phyloP scores from a whole-genome alignment of 2,888 invertebrate species.

The Hemicrepidius hirtus region DNA sequence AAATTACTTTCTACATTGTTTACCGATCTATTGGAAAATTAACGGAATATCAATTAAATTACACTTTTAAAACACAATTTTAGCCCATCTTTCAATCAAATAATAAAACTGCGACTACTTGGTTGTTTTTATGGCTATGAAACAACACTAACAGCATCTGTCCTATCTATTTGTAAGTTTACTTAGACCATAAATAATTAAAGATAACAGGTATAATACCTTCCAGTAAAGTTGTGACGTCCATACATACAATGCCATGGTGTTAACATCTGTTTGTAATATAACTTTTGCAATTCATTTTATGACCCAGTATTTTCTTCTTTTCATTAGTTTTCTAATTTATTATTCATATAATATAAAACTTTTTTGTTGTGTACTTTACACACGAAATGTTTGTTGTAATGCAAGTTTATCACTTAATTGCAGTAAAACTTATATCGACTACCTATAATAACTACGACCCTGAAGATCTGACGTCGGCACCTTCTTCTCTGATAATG shows the following conservation, averaged over 20 bases:
- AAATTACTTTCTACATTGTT: constrained; percentile 35
- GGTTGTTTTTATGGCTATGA: neutral
- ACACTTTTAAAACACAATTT: neutral
- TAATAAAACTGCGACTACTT: constrained; percentile 2
- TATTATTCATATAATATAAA: neutral
- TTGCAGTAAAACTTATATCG: no score
- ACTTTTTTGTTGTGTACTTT: neutral
- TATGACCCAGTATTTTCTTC: constrained; percentile 1
- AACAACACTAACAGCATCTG: constrained; percentile 14
- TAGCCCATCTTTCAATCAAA: constrained; percentile 26
- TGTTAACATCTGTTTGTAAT: constrained; percentile 27
- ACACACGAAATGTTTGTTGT: no score
- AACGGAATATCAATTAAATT: neutral
- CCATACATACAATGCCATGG: constrained; percentile 2
- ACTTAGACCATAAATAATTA: constrained; percentile 34
- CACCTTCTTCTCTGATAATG: no score
- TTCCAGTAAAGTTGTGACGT: constrained; percentile 20
- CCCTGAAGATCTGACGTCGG: no score
- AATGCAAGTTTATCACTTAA: no score
- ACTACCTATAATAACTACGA: no score
- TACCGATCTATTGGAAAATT: constrained; percentile 21
- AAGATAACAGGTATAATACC: constrained; percentile 34
- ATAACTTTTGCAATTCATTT: constrained; percentile 26
- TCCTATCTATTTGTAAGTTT: constrained; percentile 28
- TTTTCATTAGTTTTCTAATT: neutral